Conservation (phyloP, 2,888 invertebrate species). For the Acrobasis suavella region DNA sequence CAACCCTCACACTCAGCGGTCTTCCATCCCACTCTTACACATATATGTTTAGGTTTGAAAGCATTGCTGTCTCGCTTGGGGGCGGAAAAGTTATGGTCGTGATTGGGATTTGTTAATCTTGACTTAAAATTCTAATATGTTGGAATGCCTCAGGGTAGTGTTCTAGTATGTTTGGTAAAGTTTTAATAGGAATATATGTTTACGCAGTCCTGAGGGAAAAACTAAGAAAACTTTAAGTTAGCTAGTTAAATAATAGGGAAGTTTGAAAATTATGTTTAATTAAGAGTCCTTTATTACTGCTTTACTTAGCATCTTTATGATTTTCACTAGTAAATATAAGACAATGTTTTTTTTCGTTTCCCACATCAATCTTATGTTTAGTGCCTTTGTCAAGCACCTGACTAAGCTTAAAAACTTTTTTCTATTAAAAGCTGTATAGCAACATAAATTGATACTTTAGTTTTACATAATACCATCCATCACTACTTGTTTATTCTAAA, state of each 20-base stretch:
- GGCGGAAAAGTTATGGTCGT: slow-evolving; percentile 67
- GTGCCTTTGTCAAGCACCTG: too few relatives aligned
- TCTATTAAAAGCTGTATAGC: too few relatives aligned
- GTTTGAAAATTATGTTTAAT: slow-evolving; percentile 1
- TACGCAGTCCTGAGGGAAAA: slow-evolving; percentile 12
- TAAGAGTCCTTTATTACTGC: not conserved
- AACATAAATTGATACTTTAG: too few relatives aligned
- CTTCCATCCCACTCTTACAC: slow-evolving; percentile 42
- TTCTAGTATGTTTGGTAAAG: slow-evolving; percentile 39
- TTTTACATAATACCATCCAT: too few relatives aligned
- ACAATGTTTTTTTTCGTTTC: too few relatives aligned
- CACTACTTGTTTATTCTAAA: too few relatives aligned
- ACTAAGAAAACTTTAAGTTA: slow-evolving; percentile 7
- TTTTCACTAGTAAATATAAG: too few relatives aligned
- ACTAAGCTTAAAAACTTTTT: too few relatives aligned
- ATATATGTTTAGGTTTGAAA: slow-evolving; percentile 22
- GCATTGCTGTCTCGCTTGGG: slow-evolving; percentile 43
- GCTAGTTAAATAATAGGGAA: not conserved
- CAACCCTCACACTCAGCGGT: slow-evolving; percentile 49
- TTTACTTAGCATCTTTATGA: too few relatives aligned
- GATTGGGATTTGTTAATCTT: slow-evolving; percentile 79
- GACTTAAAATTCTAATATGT: slow-evolving; percentile 74
- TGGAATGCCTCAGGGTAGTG: slow-evolving; percentile 61
- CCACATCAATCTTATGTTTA: too few relatives aligned
- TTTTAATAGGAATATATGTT: slow-evolving; percentile 23